Evolutionary conservation across 2,888 invertebrate genomes (phyloP), one percentile per base, ranked within the genome.

Genomic region (Cosmorhoe ocellata): DNA sequence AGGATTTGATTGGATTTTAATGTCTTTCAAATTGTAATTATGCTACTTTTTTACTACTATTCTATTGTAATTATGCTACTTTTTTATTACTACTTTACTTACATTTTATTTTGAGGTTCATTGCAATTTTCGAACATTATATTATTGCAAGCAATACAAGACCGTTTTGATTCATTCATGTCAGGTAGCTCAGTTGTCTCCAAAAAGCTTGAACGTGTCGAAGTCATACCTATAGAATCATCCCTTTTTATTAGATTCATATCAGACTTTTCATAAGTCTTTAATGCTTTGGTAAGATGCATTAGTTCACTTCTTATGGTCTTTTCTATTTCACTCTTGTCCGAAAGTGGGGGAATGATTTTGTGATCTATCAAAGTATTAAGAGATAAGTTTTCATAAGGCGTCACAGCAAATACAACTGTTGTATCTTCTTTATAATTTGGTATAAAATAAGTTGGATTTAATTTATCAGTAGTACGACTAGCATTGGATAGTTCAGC

Each of bases 101-200:
- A 85, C 86, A 79, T 51, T 68, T 77, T 79, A 37, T 78, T 72
- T 59, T 59, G 65, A 2, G 85, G 84, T 27, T 74, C 64, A 59
- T 60, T 66, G 52, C 86, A 87, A 38, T 76, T 69, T 50, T 74
- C 74, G 11, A 55, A 38, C 1, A 46, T 56, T 4, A 82, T 64
- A 63, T 84, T 86, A 58, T 84, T 67, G 59, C 86, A 86, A 51
- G 59, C 51, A 52, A 86, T 77, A 56, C 86, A 86, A 1, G 82
- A 78, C 42, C 71, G 66, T 28, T 57, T 70, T 10, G 56, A 43
- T 36, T 63, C 56, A 38, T 40, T 38, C 0, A 26, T n/a, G 7
- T 60, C 58, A 34, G 10, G 11, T 11, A 18, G 10, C 8, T 40
- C 51, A 22, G 44, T 45, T 31, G 37, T 24, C 13, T 50, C 46